These are phyloP conservation scores for Calyptommatus sinebrachiatus DNA, from an alignment of 2,113 vertebrate species.

Conservation along the genomic window DNA sequence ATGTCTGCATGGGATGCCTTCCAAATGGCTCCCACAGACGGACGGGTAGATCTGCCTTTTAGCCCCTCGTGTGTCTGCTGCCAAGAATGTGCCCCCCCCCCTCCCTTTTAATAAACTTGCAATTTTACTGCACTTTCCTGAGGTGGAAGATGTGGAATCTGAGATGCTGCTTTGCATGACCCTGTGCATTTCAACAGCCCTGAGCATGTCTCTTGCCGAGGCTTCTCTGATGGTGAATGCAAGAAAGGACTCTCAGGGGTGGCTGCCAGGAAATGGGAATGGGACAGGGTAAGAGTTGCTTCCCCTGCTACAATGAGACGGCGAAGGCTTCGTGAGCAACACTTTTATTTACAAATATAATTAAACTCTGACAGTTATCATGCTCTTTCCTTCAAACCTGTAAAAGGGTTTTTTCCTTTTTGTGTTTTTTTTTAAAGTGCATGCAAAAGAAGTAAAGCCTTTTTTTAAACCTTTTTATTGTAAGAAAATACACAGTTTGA, in stretches of 20 bases:
- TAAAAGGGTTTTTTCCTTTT: constrained; percentile 70
- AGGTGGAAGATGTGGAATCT: too few relatives aligned
- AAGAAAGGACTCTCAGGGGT: background rate
- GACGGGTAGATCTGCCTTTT: too few relatives aligned
- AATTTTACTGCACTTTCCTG: background rate
- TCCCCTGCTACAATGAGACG: constrained; percentile 71
- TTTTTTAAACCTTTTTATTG: constrained; percentile 82
- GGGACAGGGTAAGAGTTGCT: background rate
- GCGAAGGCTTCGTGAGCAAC: constrained; percentile 84
- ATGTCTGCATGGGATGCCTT: too few relatives aligned
- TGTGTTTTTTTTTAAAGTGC: constrained; percentile 84
- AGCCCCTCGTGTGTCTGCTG: background rate
- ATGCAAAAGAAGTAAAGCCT: constrained; percentile 98
- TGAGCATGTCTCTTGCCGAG: too few relatives aligned
- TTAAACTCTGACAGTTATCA: constrained; percentile 96
- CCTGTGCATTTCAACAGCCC: background rate
- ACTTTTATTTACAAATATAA: constrained; percentile 99
- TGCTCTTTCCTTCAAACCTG: constrained; percentile 88
- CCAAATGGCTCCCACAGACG: too few relatives aligned
- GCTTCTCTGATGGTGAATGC: background rate
- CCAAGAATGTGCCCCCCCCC: background rate
- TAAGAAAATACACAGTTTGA: constrained; percentile 95
- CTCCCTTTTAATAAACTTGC: too few relatives aligned
- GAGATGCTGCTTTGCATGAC: background rate
- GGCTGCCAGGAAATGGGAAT: background rate